Evolutionary conservation across 2,797 vertebrate genomes (phyloP), one percentile per base, ranked within the genome.

Genomic region (Halcyon leucocephala): DNA sequence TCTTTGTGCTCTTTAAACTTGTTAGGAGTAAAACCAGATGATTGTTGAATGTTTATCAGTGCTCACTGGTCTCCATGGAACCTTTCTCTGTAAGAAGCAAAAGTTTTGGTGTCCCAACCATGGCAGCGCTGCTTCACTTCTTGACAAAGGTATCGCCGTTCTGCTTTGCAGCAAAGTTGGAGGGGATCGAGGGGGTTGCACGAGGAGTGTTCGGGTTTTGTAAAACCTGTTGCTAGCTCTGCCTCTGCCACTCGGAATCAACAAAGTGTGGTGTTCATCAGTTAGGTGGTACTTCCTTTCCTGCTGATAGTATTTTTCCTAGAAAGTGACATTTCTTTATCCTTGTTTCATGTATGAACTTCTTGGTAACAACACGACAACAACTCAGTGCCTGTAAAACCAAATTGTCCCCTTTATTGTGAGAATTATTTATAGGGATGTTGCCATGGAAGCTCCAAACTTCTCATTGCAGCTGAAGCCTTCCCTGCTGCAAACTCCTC

Each of bases 31-130:
- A 94, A 90, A 90, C 80, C 51, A 82, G 81, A 19, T 55, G 18
- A 77, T 10, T 91, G 73, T 90, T 82, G 84, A 84, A 86, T 82
- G 80, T 76, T 95, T 73, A 80, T 90, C 70, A 66, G 28, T 39
- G 35, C 72, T 94, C 39, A 26, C 16, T 82, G 54, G 90, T 94
- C 91, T 95, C 91, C 82, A 88, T 82, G 86, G 93, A 93, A 95
- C n/a, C 12, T 85, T 86, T 48, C 71, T 83, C 66, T 90, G 11
- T 66, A 72, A 82, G 58, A 95, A 92, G 37, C 39, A 84, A 79
- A 66, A 86, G 58, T 83, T 83, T 33, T 72, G 48, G 24, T 91
- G 77, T 76, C 41, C 70, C 70, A 72, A 77, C 31, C n/a, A 37
- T 4, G 18, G 48, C 14, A 26, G 42, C 2, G 0, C 65, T 17